phyloP scores from a whole-genome alignment of 2,888 invertebrate genomes.

The Petrolisthes manimaculis region DNA sequence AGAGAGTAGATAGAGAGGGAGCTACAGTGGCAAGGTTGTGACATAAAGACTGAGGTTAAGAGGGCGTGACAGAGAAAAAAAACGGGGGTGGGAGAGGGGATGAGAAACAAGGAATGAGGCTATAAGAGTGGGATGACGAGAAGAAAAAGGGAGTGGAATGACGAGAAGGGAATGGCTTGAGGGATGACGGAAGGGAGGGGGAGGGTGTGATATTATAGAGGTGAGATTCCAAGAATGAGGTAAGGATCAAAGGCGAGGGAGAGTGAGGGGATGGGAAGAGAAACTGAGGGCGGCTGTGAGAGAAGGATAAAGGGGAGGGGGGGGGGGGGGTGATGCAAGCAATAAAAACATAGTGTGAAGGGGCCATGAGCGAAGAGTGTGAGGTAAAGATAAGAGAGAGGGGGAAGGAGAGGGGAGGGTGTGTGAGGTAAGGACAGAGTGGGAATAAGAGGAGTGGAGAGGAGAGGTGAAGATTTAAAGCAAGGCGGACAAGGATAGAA shows the following conservation, averaged over 20 bases:
- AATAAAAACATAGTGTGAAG: neutral
- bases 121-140: neutral
- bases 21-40: neutral
- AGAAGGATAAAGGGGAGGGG: neutral
- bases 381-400: neutral
- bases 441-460: neutral
- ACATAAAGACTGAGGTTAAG: too few relatives aligned
- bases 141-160: neutral
- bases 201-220: neutral
- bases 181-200: neutral
- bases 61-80: neutral
- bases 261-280: neutral
- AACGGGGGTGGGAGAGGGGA: neutral
- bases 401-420: conserved; percentile 5
- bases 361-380: neutral
- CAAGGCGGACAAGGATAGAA: neutral
- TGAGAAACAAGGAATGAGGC: neutral
- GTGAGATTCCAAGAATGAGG: too few relatives aligned
- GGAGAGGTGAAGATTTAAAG: neutral
- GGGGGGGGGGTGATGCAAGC: neutral
- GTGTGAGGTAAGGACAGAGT: neutral
- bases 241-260: neutral
- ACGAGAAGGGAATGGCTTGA: neutral
- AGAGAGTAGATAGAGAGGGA: neutral
- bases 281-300: neutral